These are phyloP conservation scores for Heliocidaris erythrogramma DNA, from an alignment of 35 echinoderm and acorn worm species.

Conservation along the genomic window DNA sequence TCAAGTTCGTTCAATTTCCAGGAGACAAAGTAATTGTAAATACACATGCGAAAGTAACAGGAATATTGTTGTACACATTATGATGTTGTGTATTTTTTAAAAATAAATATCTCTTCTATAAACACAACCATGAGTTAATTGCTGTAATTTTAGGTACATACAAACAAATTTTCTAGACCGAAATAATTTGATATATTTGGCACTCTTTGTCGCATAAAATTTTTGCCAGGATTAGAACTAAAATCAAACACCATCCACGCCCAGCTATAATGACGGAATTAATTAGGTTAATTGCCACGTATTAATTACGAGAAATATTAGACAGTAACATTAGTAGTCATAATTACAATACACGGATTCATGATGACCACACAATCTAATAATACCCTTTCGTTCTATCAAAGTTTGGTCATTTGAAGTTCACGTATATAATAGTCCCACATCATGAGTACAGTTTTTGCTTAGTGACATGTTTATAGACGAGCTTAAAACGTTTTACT, in stretches of 20 bases:
- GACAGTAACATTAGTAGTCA: not conserved
- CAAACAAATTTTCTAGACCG: not conserved
- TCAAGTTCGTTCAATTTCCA: no score
- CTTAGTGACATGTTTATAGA: not conserved
- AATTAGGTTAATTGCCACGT: not conserved
- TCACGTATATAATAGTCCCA: not conserved
- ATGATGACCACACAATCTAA: not conserved
- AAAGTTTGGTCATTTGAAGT: not conserved
- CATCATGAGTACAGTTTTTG: not conserved
- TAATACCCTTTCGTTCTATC: not conserved
- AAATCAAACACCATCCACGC: not conserved
- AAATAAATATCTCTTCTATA: no score
- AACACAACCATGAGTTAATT: no score
- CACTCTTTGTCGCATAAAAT: not conserved
- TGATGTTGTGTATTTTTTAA: no score
- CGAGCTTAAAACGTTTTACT: not conserved
- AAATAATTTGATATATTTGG: not conserved
- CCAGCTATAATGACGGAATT: not conserved
- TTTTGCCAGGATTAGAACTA: not conserved
- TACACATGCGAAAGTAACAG: no score
- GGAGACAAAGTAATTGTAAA: no score
- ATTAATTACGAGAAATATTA: not conserved
- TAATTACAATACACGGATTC: not conserved
- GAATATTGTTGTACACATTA: no score
- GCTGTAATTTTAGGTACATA: no score